phyloP scores from a whole-genome alignment of 2,888 invertebrate species.

The Hedychridium roseum region DNA sequence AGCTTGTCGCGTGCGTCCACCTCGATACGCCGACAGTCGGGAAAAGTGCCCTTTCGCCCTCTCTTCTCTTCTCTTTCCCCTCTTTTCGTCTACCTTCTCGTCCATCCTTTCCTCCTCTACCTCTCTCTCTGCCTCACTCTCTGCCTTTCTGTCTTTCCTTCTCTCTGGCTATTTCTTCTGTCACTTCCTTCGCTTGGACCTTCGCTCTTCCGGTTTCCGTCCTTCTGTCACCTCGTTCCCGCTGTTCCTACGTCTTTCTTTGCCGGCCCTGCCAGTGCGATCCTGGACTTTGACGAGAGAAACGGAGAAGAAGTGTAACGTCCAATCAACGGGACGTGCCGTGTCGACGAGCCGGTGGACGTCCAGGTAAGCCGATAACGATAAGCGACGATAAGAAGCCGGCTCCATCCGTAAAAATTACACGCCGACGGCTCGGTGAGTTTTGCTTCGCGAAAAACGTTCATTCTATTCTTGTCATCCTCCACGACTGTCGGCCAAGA shows the following conservation, averaged over 20 bases:
- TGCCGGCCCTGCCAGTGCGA: neutral
- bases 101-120: neutral
- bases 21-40: neutral
- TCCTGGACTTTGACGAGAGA: neutral
- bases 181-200: neutral
- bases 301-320: neutral
- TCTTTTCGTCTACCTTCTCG: constrained; percentile 2
- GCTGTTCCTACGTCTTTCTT: neutral
- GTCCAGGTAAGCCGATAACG: neutral
- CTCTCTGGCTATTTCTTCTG: neutral
- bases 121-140: neutral
- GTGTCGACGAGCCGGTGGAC: too few relatives aligned
- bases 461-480: too few relatives aligned
- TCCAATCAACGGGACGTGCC: too few relatives aligned
- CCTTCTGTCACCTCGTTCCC: neutral
- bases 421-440: too few relatives aligned
- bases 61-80: constrained; percentile 2
- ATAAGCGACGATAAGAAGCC: neutral
- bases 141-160: too few relatives aligned
- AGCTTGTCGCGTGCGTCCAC: constrained; percentile 1
- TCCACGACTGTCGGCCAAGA: too few relatives aligned
- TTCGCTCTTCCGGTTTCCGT: neutral
- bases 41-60: constrained; percentile 9
- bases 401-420: too few relatives aligned
- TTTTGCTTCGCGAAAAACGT: too few relatives aligned